Evolutionary conservation across 92 coral and sea anemone species (phyloP), one percentile per base, ranked within the genome.

Genomic region (Siderastrea radians): DNA sequence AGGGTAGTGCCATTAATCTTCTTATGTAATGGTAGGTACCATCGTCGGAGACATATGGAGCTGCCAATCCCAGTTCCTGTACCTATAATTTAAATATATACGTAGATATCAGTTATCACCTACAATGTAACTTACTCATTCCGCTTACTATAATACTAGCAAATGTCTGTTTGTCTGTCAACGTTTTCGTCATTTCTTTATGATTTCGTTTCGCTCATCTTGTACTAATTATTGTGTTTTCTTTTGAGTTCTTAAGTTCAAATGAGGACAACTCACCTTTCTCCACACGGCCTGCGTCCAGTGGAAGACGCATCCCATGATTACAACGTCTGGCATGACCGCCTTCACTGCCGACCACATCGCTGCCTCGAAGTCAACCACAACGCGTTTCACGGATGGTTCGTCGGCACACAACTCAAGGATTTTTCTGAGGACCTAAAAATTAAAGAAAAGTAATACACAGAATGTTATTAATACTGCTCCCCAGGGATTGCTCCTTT

Each of bases 261-360:
- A 0, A 11, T 61, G 16, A 61, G 12, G n/a, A 1, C 66, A 14
- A 59, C 90, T 71, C 67, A 86, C 90, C 90, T 86, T 86, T 69
- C 90, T 79, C 90, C 90, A 79, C 51, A 79, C 48, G 43, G 79
- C 85, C 49, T 86, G 90, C 1, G 90, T 86, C 80, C 80, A 86
- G 57, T 86, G 90, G 26, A 86, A 86, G 12, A 86, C 84, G 46
- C 90, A 86, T 44, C 79, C 84, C 17, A 5, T 50, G 11, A 85
- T 59, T 44, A 49, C 44, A 17, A 67, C 72, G 2, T 5, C 46
- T 8, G 84, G 89, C 3, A 85, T 50, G 73, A 76, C 38, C 16
- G 49, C 48, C 26, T 81, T 38, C 15, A 61, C 48, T 1, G 65
- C 75, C 1, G 47, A n/a, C 89, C 89, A 85, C 65, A 85, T 54